Evolutionary conservation across 2,888 invertebrate species (phyloP).

Genomic region (Eutolmus rufibarbis): DNA sequence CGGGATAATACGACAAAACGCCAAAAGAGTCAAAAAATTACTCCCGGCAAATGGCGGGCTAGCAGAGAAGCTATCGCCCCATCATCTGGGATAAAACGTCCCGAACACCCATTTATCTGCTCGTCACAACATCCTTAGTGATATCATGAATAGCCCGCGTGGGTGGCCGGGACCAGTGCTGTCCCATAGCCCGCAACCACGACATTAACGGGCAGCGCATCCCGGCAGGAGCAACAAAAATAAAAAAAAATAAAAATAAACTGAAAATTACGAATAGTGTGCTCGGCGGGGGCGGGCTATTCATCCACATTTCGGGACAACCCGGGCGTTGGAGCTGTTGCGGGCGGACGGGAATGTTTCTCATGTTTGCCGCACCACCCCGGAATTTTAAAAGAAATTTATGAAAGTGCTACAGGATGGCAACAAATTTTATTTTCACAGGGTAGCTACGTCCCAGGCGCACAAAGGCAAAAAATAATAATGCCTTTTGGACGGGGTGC

Average conservation of each 20-base stretch:
- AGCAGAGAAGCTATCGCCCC: neutral
- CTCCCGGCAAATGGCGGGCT: neutral
- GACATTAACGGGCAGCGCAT: neutral
- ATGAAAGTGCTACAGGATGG: conserved; percentile 11
- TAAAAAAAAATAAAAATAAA: neutral
- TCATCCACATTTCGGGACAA: conserved; percentile 9
- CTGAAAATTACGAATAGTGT: neutral
- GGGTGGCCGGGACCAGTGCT: neutral
- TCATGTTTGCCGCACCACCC: neutral
- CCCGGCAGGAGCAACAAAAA: neutral
- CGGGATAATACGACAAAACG: neutral
- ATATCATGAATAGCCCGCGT: neutral
- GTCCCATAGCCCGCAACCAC: neutral
- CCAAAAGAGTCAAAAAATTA: conserved; percentile 29
- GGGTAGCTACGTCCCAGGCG: neutral
- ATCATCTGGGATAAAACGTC: neutral
- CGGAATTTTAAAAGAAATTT: conserved; percentile 3
- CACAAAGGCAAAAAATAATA: neutral
- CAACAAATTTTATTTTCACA: conserved; percentile 14
- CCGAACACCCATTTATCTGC: conserved; percentile 5
- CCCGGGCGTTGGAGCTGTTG: neutral
- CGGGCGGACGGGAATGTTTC: neutral
- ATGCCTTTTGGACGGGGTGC: neutral
- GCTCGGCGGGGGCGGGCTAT: neutral
- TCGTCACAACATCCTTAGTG: conserved; percentile 9